Base-by-base conservation (phyloP, 2,113 vertebrate species). In the Pholis gunnellus region DNA sequence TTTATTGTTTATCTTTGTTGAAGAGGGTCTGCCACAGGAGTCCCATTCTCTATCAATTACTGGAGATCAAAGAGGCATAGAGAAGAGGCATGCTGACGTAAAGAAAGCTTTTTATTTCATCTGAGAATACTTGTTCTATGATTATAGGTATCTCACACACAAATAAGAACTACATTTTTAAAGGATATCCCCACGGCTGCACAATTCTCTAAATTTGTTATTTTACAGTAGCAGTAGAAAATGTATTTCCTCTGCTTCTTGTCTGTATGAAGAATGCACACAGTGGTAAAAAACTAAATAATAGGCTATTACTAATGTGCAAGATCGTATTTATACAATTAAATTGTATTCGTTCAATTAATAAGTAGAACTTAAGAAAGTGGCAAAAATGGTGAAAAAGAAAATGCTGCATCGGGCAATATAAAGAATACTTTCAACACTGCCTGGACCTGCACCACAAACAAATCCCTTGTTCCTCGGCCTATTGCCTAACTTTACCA, bases 21-120 rank as follows among this genome's bases (percentile, higher is more conserved):
- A 81, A 82, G 77, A 85, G 66, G 79, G 68, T 83, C 83, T 64
- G 83, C 75, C 38, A 65, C 80, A 88, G 84, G 85, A 83, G 85
- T 81, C 82, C 87, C 60, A 78, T 92, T 92, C 91, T 93, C 74
- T 65, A 79, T 82, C 86, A 94, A 92, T 91, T 92, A 89, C 78
- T 66, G 67, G 82, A 75, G 90, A 88, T 89, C 86, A 87, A 88
- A 92, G 79, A 67, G 78, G 78, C 69, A 70, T 8, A 27, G 74
- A 81, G 78, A 72, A 78, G 78, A 61, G 48, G 75, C 91, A 87
- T 67, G 67, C 65, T 80, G 80, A 86, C 61, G 73, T 81, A 29
- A 81, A 88, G 69, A 75, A 81, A 87, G 54, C 72, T 14, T 88
- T 79, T 54, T 79, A 63, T 54, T 64, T 77, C 18, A 76, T 82